Evolutionary conservation across 2,113 vertebrate genomes (phyloP).

Genomic region (Dromas ardeola): DNA sequence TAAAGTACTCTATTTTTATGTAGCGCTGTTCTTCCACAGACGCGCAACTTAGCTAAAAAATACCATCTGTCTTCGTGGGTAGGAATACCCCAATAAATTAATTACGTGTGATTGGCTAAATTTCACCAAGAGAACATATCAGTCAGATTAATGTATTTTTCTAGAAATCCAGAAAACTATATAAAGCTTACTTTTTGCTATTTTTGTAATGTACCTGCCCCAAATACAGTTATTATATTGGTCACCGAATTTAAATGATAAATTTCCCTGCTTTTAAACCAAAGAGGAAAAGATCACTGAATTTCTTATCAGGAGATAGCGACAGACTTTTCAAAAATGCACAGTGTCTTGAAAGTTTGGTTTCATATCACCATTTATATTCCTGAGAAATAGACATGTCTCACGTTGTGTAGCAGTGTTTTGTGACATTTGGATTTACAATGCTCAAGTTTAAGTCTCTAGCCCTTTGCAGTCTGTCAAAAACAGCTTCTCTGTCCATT

Average conservation of each 20-base stretch:
- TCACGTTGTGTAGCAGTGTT: constrained; percentile 74
- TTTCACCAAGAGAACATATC: not conserved
- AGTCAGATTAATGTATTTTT: constrained; percentile 22
- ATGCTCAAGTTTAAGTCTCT: constrained; percentile 82
- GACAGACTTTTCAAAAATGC: constrained; percentile 73
- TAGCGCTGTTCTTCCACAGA: not conserved
- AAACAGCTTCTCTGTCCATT: constrained; percentile 82
- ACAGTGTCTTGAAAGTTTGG: constrained; percentile 71
- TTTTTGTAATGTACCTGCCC: constrained; percentile 26
- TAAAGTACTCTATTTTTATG: not conserved
- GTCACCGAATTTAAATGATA: constrained; percentile 35
- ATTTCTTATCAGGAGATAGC: constrained; percentile 58
- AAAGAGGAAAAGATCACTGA: constrained; percentile 30
- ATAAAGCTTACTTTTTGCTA: not conserved
- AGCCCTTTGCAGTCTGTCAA: constrained; percentile 82
- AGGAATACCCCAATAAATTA: not conserved
- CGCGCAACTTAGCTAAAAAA: not conserved
- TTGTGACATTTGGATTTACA: constrained; percentile 85
- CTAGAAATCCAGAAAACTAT: not conserved
- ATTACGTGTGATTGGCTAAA: not conserved
- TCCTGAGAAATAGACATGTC: constrained; percentile 81
- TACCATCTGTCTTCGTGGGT: not conserved
- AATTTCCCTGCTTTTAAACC: constrained; percentile 43
- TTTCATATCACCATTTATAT: constrained; percentile 80
- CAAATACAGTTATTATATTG: constrained; percentile 20